Evolutionary conservation across 2,888 invertebrate genomes (phyloP).

Genomic region (Clivina fossor): DNA sequence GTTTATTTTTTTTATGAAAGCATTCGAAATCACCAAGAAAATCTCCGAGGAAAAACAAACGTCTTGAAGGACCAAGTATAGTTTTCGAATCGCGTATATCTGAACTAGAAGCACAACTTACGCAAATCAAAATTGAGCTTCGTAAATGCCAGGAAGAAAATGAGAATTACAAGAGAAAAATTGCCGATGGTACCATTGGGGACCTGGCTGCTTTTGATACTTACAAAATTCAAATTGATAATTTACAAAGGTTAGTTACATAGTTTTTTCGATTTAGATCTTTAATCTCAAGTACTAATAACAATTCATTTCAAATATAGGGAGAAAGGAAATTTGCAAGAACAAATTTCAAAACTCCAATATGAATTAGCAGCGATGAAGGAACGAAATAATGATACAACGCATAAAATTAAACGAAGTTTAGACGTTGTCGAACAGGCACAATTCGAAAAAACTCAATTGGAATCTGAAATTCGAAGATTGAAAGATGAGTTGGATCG

Average conservation of each 20-base stretch:
- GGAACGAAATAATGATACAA: conserved; percentile 63
- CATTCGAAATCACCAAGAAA: conserved; percentile 45
- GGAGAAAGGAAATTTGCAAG: conserved; percentile 69
- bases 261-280: background rate
- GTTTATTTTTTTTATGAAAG: conserved; percentile 33
- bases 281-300: background rate
- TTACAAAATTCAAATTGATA: conserved; percentile 70
- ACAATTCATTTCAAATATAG: conserved; percentile 47
- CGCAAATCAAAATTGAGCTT: conserved; percentile 75
- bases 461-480: conserved; percentile 74
- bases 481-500: conserved; percentile 76
- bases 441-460: conserved; percentile 74
- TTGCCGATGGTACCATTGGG: conserved; percentile 51
- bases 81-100: conserved; percentile 83
- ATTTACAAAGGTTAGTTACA: conserved; percentile 62
- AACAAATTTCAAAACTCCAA: conserved; percentile 69
- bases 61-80: conserved; percentile 74
- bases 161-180: conserved; percentile 55
- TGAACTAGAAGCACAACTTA: conserved; percentile 80
- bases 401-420: conserved; percentile 66
- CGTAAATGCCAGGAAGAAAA: conserved; percentile 71
- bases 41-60: conserved; percentile 42
- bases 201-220: conserved; percentile 62
- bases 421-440: conserved; percentile 75
- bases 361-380: conserved; percentile 64